These are phyloP conservation scores for Neomorphus geoffroyi DNA, from an alignment of 2,797 vertebrate genomes.

Conservation along the genomic window DNA sequence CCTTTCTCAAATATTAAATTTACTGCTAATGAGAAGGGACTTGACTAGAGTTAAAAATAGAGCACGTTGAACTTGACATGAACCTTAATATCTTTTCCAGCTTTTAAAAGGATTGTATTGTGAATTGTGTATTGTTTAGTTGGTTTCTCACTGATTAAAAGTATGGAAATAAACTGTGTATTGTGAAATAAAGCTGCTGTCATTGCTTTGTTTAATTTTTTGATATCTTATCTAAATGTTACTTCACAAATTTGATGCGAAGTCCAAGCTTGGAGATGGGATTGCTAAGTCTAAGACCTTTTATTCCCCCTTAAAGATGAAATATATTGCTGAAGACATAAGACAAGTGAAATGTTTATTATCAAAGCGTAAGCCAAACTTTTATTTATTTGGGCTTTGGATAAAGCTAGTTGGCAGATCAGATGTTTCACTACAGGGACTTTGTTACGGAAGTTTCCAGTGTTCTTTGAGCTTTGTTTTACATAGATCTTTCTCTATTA, in stretches of 20 bases:
- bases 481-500: neutral
- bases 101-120: conserved; percentile 4
- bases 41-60: conserved; percentile 38
- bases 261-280: neutral
- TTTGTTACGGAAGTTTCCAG: neutral
- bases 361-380: neutral
- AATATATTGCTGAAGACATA: neutral
- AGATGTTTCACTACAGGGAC: neutral
- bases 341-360: neutral
- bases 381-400: neutral
- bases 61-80: neutral
- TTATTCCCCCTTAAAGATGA: neutral
- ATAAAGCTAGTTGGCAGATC: neutral
- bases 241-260: neutral
- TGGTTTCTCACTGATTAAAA: neutral
- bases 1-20: neutral
- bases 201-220: neutral
- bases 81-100: conserved; percentile 43
- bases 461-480: neutral
- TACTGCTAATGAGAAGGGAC: conserved; percentile 28
- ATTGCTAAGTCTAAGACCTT: neutral
- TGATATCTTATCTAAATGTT: neutral
- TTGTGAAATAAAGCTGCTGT: neutral
- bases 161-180: neutral
- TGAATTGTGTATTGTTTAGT: conserved; percentile 25